Conservation (phyloP, 2,797 vertebrate species). For the Melanotaenia parkinsoni region DNA sequence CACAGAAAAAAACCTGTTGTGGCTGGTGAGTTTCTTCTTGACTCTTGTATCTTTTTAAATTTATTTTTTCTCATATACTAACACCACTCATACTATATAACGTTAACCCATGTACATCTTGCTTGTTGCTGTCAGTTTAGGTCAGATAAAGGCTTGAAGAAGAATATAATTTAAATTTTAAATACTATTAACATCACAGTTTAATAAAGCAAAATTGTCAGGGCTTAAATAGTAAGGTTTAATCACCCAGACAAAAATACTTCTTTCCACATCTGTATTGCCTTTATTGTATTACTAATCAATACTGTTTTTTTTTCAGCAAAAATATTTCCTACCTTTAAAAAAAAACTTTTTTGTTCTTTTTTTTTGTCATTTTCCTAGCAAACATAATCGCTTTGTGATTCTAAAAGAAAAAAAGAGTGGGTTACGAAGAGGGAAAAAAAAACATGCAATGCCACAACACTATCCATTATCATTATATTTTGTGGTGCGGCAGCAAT, state of each 20-base stretch:
- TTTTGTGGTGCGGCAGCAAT: slow-evolving; percentile 22
- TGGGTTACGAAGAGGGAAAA: not conserved
- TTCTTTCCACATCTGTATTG: slow-evolving; percentile 8
- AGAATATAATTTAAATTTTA: slow-evolving; percentile 1
- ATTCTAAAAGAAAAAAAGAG: slow-evolving; percentile 11
- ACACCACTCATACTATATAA: too few species aligned
- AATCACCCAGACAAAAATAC: slow-evolving; percentile 6
- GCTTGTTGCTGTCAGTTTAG: not conserved
- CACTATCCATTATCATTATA: slow-evolving; percentile 6
- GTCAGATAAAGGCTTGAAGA: not conserved
- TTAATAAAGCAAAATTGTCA: slow-evolving; percentile 1
- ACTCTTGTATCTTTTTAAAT: too few species aligned
- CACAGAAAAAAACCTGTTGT: too few species aligned
- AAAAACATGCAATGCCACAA: not conserved
- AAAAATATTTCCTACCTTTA: slow-evolving; percentile 26
- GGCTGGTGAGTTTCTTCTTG: too few species aligned
- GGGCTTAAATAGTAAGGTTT: slow-evolving; percentile 5
- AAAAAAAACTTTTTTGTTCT: slow-evolving; percentile 3
- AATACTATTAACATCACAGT: not conserved
- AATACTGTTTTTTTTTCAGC: slow-evolving; percentile 10
- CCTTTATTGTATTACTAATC: slow-evolving; percentile 26
- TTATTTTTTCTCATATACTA: too few species aligned
- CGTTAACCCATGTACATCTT: not conserved
- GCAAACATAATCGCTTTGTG: slow-evolving; percentile 17
- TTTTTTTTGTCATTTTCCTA: slow-evolving; percentile 4